These are phyloP conservation scores for Panthera uncia DNA, from an alignment of 2,113 vertebrate species.

Conservation along the genomic window DNA sequence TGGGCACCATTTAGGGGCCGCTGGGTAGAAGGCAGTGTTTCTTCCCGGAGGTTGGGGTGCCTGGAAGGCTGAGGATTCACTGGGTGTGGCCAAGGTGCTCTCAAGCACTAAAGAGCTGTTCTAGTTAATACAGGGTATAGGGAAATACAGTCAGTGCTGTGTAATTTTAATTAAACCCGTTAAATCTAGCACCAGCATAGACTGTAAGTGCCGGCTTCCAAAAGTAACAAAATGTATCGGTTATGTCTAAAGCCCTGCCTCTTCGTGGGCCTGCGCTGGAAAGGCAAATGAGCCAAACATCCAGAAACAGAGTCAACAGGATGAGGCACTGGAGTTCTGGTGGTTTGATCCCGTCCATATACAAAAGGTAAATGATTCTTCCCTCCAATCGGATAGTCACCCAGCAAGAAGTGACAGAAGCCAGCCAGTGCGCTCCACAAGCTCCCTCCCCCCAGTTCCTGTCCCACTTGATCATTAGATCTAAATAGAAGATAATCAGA, in stretches of 20 bases:
- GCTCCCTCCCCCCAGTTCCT: background rate
- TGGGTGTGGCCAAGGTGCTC: background rate
- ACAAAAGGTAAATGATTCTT: background rate
- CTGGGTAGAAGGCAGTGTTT: no score
- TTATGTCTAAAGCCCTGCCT: background rate
- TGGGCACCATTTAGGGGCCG: background rate
- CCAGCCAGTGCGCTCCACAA: background rate
- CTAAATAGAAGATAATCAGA: no score
- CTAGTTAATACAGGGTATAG: background rate
- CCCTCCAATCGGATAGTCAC: background rate
- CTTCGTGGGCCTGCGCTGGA: background rate
- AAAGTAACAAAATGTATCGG: background rate
- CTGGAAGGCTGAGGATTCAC: background rate
- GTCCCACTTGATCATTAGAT: background rate
- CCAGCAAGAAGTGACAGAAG: background rate
- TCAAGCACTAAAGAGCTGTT: background rate
- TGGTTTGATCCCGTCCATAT: background rate
- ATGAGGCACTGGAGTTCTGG: background rate
- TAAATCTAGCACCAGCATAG: background rate
- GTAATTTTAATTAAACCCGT: background rate
- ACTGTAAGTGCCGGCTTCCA: background rate
- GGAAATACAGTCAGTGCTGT: background rate
- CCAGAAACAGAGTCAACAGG: background rate
- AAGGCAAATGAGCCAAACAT: background rate
- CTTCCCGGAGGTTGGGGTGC: no score